Percentiles rank a stretch among this genome's conserved stretches.
Conservation (phyloP, 2,113 vertebrate genomes). For the Platichthys flesus region DNA sequence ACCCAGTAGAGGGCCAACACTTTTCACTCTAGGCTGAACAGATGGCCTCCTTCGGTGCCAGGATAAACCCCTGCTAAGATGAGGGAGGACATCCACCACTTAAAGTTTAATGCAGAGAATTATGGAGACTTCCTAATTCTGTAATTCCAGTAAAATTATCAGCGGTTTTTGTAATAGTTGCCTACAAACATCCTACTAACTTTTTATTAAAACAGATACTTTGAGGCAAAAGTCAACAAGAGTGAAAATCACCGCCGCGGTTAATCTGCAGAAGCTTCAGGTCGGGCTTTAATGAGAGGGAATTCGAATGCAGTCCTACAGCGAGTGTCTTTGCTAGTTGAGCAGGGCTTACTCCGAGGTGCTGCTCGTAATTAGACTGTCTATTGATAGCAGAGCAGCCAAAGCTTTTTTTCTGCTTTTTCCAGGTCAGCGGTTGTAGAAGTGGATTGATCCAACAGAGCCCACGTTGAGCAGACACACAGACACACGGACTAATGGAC, state of each 20-base stretch:
- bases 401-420: slow-evolving; percentile 68
- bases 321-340: slow-evolving; percentile 44
- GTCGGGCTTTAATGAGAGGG: slow-evolving; percentile 51
- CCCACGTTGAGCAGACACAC: slow-evolving; percentile 50
- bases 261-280: slow-evolving; percentile 40
- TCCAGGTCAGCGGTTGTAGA: slow-evolving; percentile 77
- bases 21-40: slow-evolving; percentile 73
- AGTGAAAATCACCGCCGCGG: slow-evolving; percentile 7
- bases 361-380: slow-evolving; percentile 72
- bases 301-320: slow-evolving; percentile 37
- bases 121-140: not conserved
- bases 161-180: not conserved
- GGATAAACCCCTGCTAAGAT: slow-evolving; percentile 49
- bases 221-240: slow-evolving; percentile 17
- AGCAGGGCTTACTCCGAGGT: slow-evolving; percentile 44
- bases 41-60: slow-evolving; percentile 71
- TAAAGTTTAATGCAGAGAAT: slow-evolving; percentile 37
- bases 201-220: not conserved
- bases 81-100: slow-evolving; percentile 47
- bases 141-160: not conserved
- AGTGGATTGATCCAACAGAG: slow-evolving; percentile 74
- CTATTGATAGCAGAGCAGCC: slow-evolving; percentile 71
- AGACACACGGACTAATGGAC: slow-evolving; percentile 54
- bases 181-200: slow-evolving; percentile 6
- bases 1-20: slow-evolving; percentile 65